phyloP scores from a whole-genome alignment of 2,888 invertebrate species.

The Volucella zonaria region DNA sequence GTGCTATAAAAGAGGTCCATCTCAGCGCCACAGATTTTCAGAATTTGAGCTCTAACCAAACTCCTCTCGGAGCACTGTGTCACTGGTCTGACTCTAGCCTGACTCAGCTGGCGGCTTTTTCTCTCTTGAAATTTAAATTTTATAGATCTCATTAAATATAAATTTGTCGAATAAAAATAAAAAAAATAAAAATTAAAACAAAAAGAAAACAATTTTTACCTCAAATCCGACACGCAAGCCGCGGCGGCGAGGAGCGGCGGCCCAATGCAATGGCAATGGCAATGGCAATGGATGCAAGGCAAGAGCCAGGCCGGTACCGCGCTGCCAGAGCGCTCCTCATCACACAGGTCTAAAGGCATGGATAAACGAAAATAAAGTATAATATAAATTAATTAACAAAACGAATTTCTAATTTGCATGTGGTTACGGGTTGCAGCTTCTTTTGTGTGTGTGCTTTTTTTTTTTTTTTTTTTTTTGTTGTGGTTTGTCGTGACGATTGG shows the following conservation, averaged over 20 bases:
- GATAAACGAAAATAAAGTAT: slow-evolving; percentile 66
- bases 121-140: slow-evolving; percentile 82
- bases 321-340: slow-evolving; percentile 40
- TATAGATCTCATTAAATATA: slow-evolving; percentile 83
- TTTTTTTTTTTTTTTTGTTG: slow-evolving; percentile 36
- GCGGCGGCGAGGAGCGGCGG: too few relatives aligned
- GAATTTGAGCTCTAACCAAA: too few relatives aligned
- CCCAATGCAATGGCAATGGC: not conserved
- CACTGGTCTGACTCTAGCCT: slow-evolving; percentile 13
- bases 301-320: not conserved
- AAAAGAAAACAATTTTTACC: slow-evolving; percentile 50
- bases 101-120: slow-evolving; percentile 76
- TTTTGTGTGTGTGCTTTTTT: slow-evolving; percentile 21
- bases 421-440: slow-evolving; percentile 44
- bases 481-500: slow-evolving; percentile 52
- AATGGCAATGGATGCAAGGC: slow-evolving; percentile 27
- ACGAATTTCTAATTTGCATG: slow-evolving; percentile 74
- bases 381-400: slow-evolving; percentile 74
- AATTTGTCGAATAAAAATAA: slow-evolving; percentile 79
- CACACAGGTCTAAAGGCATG: slow-evolving; percentile 15
- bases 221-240: slow-evolving; percentile 57
- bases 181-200: slow-evolving; percentile 38
- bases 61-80: not conserved
- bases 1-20: slow-evolving; percentile 56
- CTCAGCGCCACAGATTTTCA: slow-evolving; percentile 54